phyloP scores from a whole-genome alignment of 2,113 vertebrate genomes.

The Sebastes fasciatus region DNA sequence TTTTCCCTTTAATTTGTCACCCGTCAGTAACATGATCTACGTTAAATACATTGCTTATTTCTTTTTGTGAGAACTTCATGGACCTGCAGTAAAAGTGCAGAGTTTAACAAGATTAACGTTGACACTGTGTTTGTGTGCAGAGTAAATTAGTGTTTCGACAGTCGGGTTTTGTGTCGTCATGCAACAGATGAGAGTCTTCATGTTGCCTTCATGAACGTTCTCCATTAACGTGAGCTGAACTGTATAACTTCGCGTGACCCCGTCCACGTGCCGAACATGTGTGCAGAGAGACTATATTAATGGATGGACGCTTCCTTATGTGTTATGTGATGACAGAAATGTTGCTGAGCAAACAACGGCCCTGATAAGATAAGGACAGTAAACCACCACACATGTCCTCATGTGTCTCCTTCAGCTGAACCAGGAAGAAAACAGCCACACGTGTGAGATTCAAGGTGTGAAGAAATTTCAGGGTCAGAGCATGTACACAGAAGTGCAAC shows the following conservation, averaged over 20 bases:
- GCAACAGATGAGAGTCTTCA: not conserved
- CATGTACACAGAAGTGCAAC: slow-evolving; percentile 1
- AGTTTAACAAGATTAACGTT: too few relatives aligned
- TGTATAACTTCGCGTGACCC: slow-evolving; percentile 51
- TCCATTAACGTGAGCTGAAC: slow-evolving; percentile 2
- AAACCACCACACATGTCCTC: slow-evolving; percentile 41
- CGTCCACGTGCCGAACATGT: slow-evolving; percentile 77
- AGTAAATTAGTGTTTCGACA: not conserved
- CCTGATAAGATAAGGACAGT: slow-evolving; percentile 60
- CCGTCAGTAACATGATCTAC: not conserved
- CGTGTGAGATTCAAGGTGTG: not conserved
- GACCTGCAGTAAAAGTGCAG: not conserved
- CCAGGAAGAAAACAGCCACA: slow-evolving; percentile 1
- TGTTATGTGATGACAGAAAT: slow-evolving; percentile 15
- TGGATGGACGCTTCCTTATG: slow-evolving; percentile 23
- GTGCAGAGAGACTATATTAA: slow-evolving; percentile 19
- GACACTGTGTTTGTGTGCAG: slow-evolving; percentile 16
- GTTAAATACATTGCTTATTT: not conserved
- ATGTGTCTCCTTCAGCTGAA: slow-evolving; percentile 38
- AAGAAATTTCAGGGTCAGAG: slow-evolving; percentile 12
- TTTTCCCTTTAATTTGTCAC: not conserved
- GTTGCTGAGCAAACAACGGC: slow-evolving; percentile 29
- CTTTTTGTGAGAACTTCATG: not conserved
- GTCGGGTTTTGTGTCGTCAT: not conserved
- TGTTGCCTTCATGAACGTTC: slow-evolving; percentile 4